phyloP scores from a whole-genome alignment of 2,113 vertebrate genomes.

The Variabilichromis moorii region DNA sequence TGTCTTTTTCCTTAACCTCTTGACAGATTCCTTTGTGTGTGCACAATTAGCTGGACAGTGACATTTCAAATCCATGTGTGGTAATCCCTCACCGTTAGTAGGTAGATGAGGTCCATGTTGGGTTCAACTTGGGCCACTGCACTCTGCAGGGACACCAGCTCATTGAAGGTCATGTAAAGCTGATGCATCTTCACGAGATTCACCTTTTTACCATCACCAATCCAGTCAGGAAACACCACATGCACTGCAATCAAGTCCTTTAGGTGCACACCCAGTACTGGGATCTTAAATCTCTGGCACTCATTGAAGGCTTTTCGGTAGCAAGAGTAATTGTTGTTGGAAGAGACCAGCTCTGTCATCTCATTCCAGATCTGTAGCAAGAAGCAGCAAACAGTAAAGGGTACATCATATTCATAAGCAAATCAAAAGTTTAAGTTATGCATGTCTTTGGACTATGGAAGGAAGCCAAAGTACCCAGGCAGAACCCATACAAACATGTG shows the following conservation, averaged over 20 bases:
- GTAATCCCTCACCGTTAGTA: constrained; percentile 80
- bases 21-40: background rate
- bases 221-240: constrained; percentile 91
- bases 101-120: constrained; percentile 95
- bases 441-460: background rate
- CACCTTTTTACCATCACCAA: constrained; percentile 81
- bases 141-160: constrained; percentile 88
- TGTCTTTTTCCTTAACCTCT: rapidly evolving
- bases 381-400: background rate
- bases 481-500: background rate
- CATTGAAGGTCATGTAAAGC: constrained; percentile 90
- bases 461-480: background rate
- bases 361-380: constrained; percentile 84
- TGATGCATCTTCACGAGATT: constrained; percentile 98
- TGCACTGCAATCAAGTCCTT: constrained; percentile 97
- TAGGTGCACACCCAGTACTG: constrained; percentile 94
- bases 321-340: constrained; percentile 91
- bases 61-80: background rate
- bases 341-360: constrained; percentile 96
- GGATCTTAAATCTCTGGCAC: constrained; percentile 89
- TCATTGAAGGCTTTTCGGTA: constrained; percentile 93
- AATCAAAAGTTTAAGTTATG: background rate
- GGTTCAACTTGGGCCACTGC: constrained; percentile 86
- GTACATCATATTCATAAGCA: background rate
- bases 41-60: background rate